Conservation (phyloP, 2,113 vertebrate genomes). For the Pygoscelis adeliae region DNA sequence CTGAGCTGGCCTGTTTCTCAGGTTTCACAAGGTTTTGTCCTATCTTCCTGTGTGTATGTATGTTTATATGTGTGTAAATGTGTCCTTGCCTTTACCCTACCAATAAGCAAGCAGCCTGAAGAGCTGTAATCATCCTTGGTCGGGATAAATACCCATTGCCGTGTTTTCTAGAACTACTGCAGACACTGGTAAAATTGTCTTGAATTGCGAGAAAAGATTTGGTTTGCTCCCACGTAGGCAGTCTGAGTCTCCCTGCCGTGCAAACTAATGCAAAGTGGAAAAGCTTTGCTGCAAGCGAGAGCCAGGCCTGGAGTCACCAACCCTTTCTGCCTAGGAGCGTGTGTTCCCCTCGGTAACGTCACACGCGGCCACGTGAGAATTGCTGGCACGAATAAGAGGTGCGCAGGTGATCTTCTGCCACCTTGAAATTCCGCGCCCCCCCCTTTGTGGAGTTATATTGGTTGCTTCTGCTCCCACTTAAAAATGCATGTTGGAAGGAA, state of each 20-base stretch:
- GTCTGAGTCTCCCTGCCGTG: background rate
- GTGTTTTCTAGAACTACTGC: background rate
- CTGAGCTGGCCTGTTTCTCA: slow-evolving; percentile 60
- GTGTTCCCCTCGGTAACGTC: background rate
- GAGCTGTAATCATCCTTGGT: background rate
- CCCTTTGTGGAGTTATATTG: background rate
- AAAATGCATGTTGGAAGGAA: background rate
- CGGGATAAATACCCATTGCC: background rate
- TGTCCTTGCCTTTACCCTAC: background rate
- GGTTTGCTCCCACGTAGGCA: background rate
- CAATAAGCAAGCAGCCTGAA: background rate
- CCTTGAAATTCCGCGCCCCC: background rate
- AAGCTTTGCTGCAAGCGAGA: background rate
- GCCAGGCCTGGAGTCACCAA: background rate
- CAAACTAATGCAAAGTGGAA: background rate
- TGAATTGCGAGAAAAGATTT: background rate
- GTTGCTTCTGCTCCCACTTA: background rate
- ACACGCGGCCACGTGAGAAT: fast-evolving
- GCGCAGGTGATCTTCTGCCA: background rate
- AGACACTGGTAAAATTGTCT: background rate
- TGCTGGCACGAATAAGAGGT: background rate
- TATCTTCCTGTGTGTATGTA: background rate
- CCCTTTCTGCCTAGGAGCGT: background rate
- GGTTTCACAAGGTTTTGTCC: slow-evolving; percentile 57
- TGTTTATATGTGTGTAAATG: background rate